These are phyloP conservation scores for Dicentrarchus labrax DNA, from an alignment of 2,113 vertebrate genomes.

Conservation along the genomic window DNA sequence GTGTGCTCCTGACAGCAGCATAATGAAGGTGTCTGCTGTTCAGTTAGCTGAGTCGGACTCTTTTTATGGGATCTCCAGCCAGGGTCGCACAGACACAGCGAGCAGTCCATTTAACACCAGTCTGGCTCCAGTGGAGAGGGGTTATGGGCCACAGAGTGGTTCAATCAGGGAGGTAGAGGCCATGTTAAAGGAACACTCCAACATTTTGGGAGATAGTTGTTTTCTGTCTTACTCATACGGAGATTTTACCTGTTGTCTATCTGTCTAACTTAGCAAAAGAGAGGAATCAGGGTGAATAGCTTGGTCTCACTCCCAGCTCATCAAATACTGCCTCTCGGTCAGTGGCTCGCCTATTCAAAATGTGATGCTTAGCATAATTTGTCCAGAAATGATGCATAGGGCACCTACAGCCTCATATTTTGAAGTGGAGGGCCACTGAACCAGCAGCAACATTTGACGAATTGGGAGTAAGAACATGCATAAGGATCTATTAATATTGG, in stretches of 20 bases:
- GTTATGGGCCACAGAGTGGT: constrained; percentile 27
- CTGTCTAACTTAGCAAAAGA: background rate
- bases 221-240: background rate
- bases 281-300: background rate
- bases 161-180: constrained; percentile 8
- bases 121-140: constrained; percentile 32
- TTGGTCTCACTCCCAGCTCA: too few relatives aligned
- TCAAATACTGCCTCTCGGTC: too few relatives aligned
- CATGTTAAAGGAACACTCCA: constrained; percentile 5
- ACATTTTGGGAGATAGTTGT: constrained; percentile 10
- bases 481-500: background rate
- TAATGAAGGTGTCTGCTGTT: constrained; percentile 64
- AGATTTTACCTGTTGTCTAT: background rate
- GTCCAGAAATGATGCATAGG: too few relatives aligned
- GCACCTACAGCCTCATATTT: too few relatives aligned
- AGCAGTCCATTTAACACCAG: constrained; percentile 43
- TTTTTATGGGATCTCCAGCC: constrained; percentile 42
- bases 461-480: too few relatives aligned
- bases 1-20: constrained; percentile 50
- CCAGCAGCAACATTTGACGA: too few relatives aligned
- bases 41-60: constrained; percentile 62
- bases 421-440: too few relatives aligned
- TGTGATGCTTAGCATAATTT: too few relatives aligned
- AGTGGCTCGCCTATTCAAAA: too few relatives aligned
- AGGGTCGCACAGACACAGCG: constrained; percentile 19